A percentile compares a stretch with the other conserved stretches of the same genome.
phyloP scores from a whole-genome alignment of 2,797 vertebrate species.

The Falco concolor region DNA sequence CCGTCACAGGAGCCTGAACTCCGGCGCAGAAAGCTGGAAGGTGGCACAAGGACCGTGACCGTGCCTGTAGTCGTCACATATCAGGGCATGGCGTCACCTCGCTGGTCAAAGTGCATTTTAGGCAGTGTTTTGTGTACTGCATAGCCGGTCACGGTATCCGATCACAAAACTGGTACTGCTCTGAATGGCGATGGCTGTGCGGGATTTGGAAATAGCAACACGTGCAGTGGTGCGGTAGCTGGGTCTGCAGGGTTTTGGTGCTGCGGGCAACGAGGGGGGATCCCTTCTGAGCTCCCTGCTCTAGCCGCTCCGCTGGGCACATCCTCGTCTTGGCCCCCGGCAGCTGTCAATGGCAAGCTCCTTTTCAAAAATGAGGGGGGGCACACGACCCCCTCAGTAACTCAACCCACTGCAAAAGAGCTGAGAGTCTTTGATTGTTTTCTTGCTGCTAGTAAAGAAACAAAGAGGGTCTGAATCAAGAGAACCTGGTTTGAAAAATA shows the following conservation, averaged over 20 bases:
- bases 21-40: neutral
- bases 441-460: neutral
- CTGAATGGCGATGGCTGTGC: rapidly evolving
- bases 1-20: neutral
- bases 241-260: rapidly evolving
- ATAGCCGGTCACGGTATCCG: rapidly evolving
- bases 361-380: neutral
- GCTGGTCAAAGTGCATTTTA: rapidly evolving
- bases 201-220: neutral
- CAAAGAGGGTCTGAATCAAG: neutral
- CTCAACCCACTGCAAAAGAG: rapidly evolving
- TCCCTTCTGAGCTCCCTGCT: neutral
- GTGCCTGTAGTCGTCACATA: rapidly evolving
- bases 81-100: neutral
- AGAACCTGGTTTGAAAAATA: neutral
- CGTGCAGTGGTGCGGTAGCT: rapidly evolving
- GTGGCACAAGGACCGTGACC: neutral
- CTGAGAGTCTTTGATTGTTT: neutral
- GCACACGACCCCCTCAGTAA: neutral
- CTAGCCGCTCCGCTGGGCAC: neutral
- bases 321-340: neutral
- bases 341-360: neutral
- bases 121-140: neutral
- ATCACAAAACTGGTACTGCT: neutral
- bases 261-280: neutral